Percentiles rank a stretch among this genome's conserved stretches.
These are phyloP conservation scores for Candidula unifasciata DNA, from an alignment of 2,888 invertebrate species.

Conservation along the genomic window DNA sequence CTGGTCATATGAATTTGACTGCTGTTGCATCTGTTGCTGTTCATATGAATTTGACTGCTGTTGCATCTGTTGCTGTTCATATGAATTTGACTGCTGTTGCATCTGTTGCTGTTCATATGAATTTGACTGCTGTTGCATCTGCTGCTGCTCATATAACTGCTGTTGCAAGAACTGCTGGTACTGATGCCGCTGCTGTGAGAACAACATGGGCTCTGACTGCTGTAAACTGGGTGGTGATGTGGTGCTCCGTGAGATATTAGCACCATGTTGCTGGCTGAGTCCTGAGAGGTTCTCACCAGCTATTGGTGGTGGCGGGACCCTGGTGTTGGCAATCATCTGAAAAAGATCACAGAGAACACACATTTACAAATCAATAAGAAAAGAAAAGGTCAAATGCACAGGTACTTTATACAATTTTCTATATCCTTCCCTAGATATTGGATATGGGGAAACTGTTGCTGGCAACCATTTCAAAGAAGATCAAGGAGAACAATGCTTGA, in stretches of 20 bases:
- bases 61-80: constrained; percentile 28
- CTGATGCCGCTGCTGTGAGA: constrained; percentile 24
- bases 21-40: constrained; percentile 34
- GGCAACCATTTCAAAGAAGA: too few species aligned
- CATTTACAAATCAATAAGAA: too few species aligned
- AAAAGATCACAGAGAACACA: constrained; percentile 12
- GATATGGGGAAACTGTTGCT: too few species aligned
- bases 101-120: constrained; percentile 25
- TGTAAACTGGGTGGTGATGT: constrained; percentile 54
- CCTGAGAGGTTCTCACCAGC: constrained; percentile 14
- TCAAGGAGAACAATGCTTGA: too few species aligned
- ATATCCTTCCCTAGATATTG: too few species aligned
- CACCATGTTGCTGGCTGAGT: constrained; percentile 1
- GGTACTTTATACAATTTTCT: too few species aligned
- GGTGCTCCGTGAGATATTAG: constrained; percentile 43
- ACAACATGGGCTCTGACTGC: constrained; percentile 42
- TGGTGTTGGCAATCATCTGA: constrained; percentile 49
- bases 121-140: constrained; percentile 5
- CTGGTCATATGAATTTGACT: constrained; percentile 20
- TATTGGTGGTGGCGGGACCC: constrained; percentile 43
- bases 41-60: background rate
- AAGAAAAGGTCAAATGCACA: too few species aligned
- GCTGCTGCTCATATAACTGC: constrained; percentile 26
- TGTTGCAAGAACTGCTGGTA: constrained; percentile 19
- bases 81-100: constrained; percentile 8